Conservation (phyloP, 2,888 invertebrate genomes). For the Diloba caeruleocephala region DNA sequence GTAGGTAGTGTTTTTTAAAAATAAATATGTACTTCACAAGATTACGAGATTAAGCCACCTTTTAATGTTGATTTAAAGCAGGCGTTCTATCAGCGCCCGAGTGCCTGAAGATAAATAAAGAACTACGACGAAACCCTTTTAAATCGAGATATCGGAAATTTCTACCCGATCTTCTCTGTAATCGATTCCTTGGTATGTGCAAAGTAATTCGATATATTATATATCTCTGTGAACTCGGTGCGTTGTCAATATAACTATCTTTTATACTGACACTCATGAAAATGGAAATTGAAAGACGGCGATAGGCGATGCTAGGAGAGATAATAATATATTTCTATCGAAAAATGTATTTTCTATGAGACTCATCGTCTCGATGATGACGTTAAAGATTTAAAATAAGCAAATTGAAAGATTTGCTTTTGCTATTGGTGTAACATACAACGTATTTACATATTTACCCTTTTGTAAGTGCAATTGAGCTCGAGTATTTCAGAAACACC, state of each 20-base stretch:
- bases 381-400: no score
- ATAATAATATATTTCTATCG: slow-evolving; percentile 18
- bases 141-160: slow-evolving; percentile 44
- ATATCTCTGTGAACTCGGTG: slow-evolving; percentile 22
- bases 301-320: slow-evolving; percentile 12
- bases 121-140: slow-evolving; percentile 34
- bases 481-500: no score
- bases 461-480: no score
- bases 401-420: no score
- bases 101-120: slow-evolving; percentile 33
- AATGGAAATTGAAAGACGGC: slow-evolving; percentile 41
- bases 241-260: slow-evolving; percentile 28
- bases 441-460: no score
- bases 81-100: slow-evolving; percentile 40
- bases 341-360: slow-evolving; percentile 19
- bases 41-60: slow-evolving; percentile 44
- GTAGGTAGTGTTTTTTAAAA: slow-evolving; percentile 52
- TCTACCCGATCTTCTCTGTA: slow-evolving; percentile 34
- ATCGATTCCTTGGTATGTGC: slow-evolving; percentile 35
- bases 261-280: slow-evolving; percentile 30
- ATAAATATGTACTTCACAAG: slow-evolving; percentile 58
- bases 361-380: no score
- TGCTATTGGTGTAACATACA: no score
- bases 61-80: slow-evolving; percentile 54
- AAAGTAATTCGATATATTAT: slow-evolving; percentile 22